Base-by-base conservation (phyloP, 2,797 vertebrate genomes). In the Gymnothorax reevesii region DNA sequence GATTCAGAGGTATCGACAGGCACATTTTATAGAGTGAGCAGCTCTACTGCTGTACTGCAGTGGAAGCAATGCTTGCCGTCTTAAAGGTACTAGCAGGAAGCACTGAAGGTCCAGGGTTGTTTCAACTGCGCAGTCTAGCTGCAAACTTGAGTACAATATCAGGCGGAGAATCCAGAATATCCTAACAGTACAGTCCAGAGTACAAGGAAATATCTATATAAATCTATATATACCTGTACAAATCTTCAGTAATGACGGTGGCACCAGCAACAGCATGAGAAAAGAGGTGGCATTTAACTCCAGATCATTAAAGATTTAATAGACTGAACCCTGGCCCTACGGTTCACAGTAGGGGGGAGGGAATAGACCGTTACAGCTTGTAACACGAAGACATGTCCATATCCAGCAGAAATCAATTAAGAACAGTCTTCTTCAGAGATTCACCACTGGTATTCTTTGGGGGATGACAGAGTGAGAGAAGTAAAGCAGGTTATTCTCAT, bases 371-470 rank as follows among this genome's bases (percentile, higher is more conserved):
- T 55, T 83, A 86, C 87, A 86, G 27, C 54, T 84, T 80, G 55
- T 60, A n/a, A 52, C 75, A 57, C 59, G 62, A 82, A 77, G 86
- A 86, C 89, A 89, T 92, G 88, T 91, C 92, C 90, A 33, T 89
- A 92, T 93, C 92, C 87, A 87, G 89, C 87, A 89, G 93, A 93
- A 93, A 91, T 92, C 92, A 90, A 90, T 91, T 79, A 57, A 92
- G 92, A 91, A 84, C 87, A 91, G 92, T 93, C 91, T 88, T 90
- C 88, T 91, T 96, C 94, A 96, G 93, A 96, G 94, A 94, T 96
- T 96, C 94, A 96, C 96, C 87, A 96, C 96, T 62, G 96, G 96
- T 92, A 96, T 96, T 93, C 96, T 96, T 93, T 90, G 90, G 91
- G 82, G 83, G 84, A 71, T 84, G 89, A 93, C 89, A 94, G 88